Evolutionary conservation across 2,797 vertebrate species (phyloP).

Genomic region (Borostomias antarcticus): DNA sequence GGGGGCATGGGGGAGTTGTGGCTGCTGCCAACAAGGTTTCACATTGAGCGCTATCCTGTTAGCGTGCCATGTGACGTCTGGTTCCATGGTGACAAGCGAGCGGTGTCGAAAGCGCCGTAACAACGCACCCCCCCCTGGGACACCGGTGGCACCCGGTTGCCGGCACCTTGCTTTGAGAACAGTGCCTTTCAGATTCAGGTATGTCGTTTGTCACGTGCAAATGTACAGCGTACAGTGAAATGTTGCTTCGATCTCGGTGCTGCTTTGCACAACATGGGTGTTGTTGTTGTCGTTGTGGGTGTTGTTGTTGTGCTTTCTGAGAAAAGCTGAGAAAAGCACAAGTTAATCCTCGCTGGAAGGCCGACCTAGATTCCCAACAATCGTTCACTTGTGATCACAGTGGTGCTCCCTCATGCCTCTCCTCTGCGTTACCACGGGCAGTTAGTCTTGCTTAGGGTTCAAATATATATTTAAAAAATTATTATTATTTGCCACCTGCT

Average conservation of each 20-base stretch:
- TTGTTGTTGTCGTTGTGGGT: too few species aligned
- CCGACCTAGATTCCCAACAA: conserved; percentile 69
- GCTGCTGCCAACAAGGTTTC: not conserved
- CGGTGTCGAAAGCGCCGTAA: too few species aligned
- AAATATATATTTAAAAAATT: not conserved
- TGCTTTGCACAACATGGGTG: conserved; percentile 36
- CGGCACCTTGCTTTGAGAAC: too few species aligned
- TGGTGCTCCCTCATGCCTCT: conserved; percentile 41
- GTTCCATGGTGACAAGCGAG: too few species aligned
- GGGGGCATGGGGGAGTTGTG: not conserved
- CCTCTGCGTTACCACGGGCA: not conserved
- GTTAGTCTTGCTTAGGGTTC: not conserved
- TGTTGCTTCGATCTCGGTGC: too few species aligned
- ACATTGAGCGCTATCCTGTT: conserved; percentile 6
- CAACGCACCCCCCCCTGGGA: too few species aligned
- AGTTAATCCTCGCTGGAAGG: conserved; percentile 60
- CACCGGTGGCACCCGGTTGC: too few species aligned
- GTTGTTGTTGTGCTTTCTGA: conserved; percentile 59
- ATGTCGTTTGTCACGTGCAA: too few species aligned
- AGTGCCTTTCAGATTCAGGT: too few species aligned
- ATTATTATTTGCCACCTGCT: conserved; percentile 16
- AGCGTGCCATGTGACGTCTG: not conserved
- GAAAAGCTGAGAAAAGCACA: conserved; percentile 62
- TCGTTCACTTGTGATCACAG: conserved; percentile 58
- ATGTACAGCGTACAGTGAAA: too few species aligned